Evolutionary conservation across 2,797 vertebrate genomes (phyloP).

Genomic region (Crenichthys baileyi): DNA sequence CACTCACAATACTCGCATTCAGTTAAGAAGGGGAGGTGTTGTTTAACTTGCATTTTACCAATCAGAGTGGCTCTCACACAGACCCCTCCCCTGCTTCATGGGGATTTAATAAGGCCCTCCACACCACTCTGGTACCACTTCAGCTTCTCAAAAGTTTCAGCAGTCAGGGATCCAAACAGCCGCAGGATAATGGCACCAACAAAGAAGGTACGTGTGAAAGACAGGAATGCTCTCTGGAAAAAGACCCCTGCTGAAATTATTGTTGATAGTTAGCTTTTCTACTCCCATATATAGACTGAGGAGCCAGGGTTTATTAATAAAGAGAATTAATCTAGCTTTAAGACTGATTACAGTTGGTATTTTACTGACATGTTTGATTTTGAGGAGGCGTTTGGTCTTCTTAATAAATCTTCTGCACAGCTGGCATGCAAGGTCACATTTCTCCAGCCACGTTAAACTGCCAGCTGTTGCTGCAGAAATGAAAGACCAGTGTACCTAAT

Average conservation of each 20-base stretch:
- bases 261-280: background rate
- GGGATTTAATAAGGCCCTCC: slow-evolving; percentile 58
- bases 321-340: background rate
- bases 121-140: slow-evolving; percentile 41
- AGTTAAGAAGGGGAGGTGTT: slow-evolving; percentile 53
- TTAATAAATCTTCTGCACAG: slow-evolving; percentile 16
- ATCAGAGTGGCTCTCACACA: slow-evolving; percentile 53
- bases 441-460: background rate
- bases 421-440: slow-evolving; percentile 3
- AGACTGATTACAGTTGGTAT: background rate
- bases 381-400: background rate
- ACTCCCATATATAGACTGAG: background rate
- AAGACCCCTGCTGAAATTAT: background rate
- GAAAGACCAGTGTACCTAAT: background rate
- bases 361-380: background rate
- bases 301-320: background rate
- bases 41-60: slow-evolving; percentile 62
- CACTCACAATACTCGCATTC: slow-evolving; percentile 58
- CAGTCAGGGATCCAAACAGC: slow-evolving; percentile 63
- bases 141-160: slow-evolving; percentile 57
- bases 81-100: slow-evolving; percentile 61
- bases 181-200: slow-evolving; percentile 72
- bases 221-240: background rate
- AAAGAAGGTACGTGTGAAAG: slow-evolving; percentile 70
- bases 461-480: background rate